Evolutionary conservation across 1,140 invertebrate species (phyloP).

Genomic region (Centruroides sculpturatus): DNA sequence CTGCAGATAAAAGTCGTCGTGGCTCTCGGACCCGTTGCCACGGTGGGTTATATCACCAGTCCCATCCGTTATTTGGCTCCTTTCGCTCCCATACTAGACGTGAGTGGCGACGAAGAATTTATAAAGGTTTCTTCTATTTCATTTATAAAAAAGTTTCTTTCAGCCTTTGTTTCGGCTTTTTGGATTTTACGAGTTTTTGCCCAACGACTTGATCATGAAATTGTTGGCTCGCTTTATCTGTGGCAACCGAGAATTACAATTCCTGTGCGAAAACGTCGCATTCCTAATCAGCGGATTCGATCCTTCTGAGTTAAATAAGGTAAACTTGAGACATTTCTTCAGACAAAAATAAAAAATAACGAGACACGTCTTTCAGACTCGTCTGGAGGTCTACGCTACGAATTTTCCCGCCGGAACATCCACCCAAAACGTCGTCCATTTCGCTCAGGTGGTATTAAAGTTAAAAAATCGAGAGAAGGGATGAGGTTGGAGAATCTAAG

Average conservation of each 20-base stretch:
- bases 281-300: conserved; percentile 18
- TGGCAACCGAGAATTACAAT: neutral
- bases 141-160: conserved; percentile 14
- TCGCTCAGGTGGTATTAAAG: conserved; percentile 27
- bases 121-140: no score
- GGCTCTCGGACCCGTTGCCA: conserved; percentile 59
- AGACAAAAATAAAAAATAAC: neutral
- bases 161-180: conserved; percentile 40
- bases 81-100: conserved; percentile 24
- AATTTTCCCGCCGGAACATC: conserved; percentile 73
- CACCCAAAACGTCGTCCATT: conserved; percentile 51
- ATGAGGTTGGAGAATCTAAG: no score
- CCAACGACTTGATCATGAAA: conserved; percentile 42
- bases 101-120: conserved; percentile 9
- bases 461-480: no score
- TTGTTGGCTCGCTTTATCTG: conserved; percentile 43
- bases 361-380: conserved; percentile 34
- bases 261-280: conserved; percentile 15
- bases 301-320: conserved; percentile 12
- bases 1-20: conserved; percentile 29
- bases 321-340: neutral
- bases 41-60: conserved; percentile 48
- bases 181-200: conserved; percentile 48
- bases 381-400: conserved; percentile 53
- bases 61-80: conserved; percentile 34